Evolutionary conservation across 1,140 invertebrate genomes (phyloP).

Genomic region (Camponotus pennsylvanicus): DNA sequence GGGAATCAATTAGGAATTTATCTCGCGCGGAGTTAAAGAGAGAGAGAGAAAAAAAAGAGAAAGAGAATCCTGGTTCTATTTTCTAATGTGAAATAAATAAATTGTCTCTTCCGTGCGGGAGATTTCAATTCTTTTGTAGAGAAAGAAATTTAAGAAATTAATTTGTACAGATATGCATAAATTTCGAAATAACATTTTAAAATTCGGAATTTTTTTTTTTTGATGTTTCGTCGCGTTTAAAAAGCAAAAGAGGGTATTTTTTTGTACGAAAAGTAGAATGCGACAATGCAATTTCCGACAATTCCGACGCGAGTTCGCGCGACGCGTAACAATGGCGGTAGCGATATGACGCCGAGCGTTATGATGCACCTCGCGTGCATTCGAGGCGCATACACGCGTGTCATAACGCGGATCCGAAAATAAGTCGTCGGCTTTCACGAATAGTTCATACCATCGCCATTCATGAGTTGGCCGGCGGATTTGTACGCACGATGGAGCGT

Average conservation of each 20-base stretch:
- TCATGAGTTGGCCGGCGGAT: slow-evolving; percentile 50
- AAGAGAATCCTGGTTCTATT: too few species aligned
- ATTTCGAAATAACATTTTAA: neutral
- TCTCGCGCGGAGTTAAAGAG: neutral
- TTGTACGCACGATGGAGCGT: slow-evolving; percentile 27
- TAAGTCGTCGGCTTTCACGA: slow-evolving; percentile 59
- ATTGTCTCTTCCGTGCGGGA: too few species aligned
- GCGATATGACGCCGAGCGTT: neutral
- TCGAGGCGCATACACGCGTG: slow-evolving; percentile 18
- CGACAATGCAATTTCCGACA: neutral
- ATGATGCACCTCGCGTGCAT: slow-evolving; percentile 12
- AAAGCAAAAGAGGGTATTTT: neutral
- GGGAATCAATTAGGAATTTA: slow-evolving; percentile 37
- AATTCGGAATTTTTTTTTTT: neutral
- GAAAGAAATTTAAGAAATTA: too few species aligned
- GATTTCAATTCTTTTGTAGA: too few species aligned
- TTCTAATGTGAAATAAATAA: too few species aligned
- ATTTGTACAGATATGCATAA: too few species aligned
- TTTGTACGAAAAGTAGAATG: neutral
- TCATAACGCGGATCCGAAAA: slow-evolving; percentile 54
- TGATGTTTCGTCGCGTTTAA: neutral
- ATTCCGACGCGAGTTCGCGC: neutral
- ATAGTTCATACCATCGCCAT: slow-evolving; percentile 50
- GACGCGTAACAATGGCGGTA: neutral
- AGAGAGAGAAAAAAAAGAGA: too few species aligned